Percentiles rank a stretch among this genome's conserved stretches.
These are phyloP conservation scores for Bellardia bayeri DNA, from an alignment of 2,888 invertebrate genomes.

Conservation along the genomic window DNA sequence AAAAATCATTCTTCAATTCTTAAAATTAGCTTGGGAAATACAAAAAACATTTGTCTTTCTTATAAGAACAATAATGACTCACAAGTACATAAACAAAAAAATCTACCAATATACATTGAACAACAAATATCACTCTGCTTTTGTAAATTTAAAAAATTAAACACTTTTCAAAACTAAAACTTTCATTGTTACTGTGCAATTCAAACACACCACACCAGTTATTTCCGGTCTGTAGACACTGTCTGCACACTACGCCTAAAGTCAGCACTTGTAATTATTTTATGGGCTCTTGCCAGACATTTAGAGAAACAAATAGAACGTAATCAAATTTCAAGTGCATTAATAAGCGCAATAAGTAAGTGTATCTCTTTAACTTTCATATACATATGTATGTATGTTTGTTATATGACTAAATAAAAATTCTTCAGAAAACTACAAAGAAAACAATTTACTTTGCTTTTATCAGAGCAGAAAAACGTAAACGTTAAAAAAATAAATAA, in stretches of 20 bases:
- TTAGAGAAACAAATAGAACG: slow-evolving; percentile 22
- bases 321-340: slow-evolving; percentile 29
- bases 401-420: slow-evolving; percentile 37
- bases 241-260: not conserved
- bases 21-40: no score
- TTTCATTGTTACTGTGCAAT: not conserved
- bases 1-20: no score
- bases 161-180: not conserved
- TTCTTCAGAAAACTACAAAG: slow-evolving; percentile 24
- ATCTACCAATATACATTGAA: no score
- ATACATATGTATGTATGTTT: slow-evolving; percentile 10
- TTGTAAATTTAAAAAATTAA: not conserved
- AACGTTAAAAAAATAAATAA: not conserved
- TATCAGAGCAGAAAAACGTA: slow-evolving; percentile 16
- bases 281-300: slow-evolving; percentile 18
- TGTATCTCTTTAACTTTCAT: not conserved
- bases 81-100: no score
- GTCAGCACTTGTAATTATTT: slow-evolving; percentile 26
- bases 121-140: no score
- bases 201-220: not conserved
- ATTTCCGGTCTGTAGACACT: slow-evolving; percentile 2
- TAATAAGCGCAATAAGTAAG: slow-evolving; percentile 10
- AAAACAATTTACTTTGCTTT: not conserved
- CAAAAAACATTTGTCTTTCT: no score
- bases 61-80: no score